Base-by-base conservation (phyloP, 1,140 invertebrate species). In the Cydia splendana region DNA sequence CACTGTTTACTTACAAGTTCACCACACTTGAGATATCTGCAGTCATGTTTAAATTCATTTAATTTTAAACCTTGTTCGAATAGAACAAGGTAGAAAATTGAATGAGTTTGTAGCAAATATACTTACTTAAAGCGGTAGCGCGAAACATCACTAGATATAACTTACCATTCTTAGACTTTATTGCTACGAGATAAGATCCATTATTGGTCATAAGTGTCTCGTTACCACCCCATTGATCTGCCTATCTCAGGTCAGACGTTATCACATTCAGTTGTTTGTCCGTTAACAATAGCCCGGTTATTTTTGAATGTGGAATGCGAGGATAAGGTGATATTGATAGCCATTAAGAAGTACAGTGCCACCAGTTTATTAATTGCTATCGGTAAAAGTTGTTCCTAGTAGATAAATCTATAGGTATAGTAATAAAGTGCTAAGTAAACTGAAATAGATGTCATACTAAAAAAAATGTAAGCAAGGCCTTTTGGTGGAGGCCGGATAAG, bases 201-300 rank as follows among this genome's bases (percentile, higher is more conserved):
- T 57, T 18, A 18, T 18, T 57, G 53, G 53, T 18, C 53, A 57
- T 57, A 57, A 57, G 53, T 57, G 53, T 18, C 53, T 20, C 53
- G 53, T 57, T 57, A 18, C 53, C 53, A 57, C 53, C 53, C 53
- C 53, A 57, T 57, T 57, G 53, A 57, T 57, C 53, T n/a, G 53
- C 53, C 53, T 57, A 57, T 57, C 53, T 57, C 6, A 9, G 53
- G 53, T 57, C 53, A 57, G 15, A 18, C 53, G 18, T 57, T 57
- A 57, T 57, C 53, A 18, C 15, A 7, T 57, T 57, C n/a, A 57
- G 53, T 57, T 57, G 53, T 57, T 57, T 57, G 53, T 57, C 53
- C 53, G 53, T 57, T 57, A 57, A 57, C 53, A 57, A 57, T 57
- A 57, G 53, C n/a, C 53, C n/a, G 53, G 53, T 57, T 57, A 57